Conservation (phyloP, 2,888 invertebrate genomes). For the Lepetodrilus schrolli region DNA sequence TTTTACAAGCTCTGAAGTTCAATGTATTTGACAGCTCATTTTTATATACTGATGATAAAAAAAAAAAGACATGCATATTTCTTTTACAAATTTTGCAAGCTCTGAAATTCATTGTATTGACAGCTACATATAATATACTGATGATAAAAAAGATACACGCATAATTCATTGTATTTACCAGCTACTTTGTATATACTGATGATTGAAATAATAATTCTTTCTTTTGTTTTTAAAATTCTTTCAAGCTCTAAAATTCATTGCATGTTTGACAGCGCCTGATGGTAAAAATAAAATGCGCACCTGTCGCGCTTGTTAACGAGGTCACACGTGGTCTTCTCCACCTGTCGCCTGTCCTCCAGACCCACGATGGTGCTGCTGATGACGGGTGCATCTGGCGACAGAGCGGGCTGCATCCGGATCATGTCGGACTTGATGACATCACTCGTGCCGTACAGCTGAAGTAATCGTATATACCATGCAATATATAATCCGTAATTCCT, state of each 20-base stretch:
- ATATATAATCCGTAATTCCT: no score
- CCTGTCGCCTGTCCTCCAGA: conserved; percentile 71
- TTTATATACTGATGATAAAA: no score
- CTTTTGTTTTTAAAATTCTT: neutral
- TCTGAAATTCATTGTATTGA: no score
- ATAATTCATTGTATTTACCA: no score
- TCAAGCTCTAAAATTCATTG: neutral
- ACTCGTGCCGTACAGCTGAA: conserved; percentile 72
- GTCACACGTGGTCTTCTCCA: conserved; percentile 74
- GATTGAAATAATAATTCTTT: no score
- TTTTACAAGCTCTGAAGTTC: no score
- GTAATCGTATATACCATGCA: neutral
- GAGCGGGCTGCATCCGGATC: conserved; percentile 67
- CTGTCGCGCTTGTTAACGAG: conserved; percentile 74
- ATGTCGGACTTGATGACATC: conserved; percentile 71
- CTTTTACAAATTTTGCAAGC: neutral
- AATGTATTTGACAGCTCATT: no score
- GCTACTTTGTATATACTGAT: no score
- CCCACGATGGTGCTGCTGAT: conserved; percentile 73
- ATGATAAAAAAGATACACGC: no score
- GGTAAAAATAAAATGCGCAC: no score
- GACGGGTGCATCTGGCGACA: conserved; percentile 72
- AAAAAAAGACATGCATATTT: no score
- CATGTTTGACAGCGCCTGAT: neutral
- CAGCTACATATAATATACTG: no score